Evolutionary conservation across 2,888 invertebrate genomes (phyloP).

Genomic region (Stenurella melanura): DNA sequence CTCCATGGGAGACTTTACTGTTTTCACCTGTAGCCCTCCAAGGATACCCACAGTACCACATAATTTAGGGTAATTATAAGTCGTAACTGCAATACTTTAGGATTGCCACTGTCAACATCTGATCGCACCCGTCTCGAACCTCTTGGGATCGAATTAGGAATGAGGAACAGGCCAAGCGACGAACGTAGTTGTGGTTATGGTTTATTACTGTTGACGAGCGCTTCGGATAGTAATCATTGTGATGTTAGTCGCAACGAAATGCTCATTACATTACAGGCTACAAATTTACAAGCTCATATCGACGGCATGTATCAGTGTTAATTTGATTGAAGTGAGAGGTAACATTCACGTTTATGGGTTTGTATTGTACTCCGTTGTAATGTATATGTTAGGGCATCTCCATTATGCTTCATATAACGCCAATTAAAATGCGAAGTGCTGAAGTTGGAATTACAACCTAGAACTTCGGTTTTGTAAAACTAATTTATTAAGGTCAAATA

Average conservation of each 20-base stretch:
- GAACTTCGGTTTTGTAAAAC: not conserved
- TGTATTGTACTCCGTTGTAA: constrained; percentile 10
- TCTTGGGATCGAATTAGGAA: constrained; percentile 14
- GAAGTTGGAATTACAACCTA: not conserved
- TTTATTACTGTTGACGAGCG: constrained; percentile 43
- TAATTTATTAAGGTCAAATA: not conserved
- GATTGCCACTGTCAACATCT: constrained; percentile 9
- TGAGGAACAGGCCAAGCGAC: constrained; percentile 7
- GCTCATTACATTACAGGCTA: constrained; percentile 41
- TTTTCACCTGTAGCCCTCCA: not conserved
- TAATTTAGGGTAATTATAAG: not conserved
- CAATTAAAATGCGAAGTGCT: constrained; percentile 9
- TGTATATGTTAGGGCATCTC: not conserved
- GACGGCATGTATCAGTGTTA: constrained; percentile 49
- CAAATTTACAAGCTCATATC: constrained; percentile 52
- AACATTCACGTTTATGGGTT: constrained; percentile 22
- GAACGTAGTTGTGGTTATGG: constrained; percentile 42
- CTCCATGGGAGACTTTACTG: too few species aligned
- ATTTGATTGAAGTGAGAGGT: constrained; percentile 41
- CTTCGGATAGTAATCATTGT: constrained; percentile 43
- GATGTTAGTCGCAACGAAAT: constrained; percentile 35
- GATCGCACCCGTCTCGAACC: constrained; percentile 11
- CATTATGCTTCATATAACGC: constrained; percentile 8
- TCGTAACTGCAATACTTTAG: not conserved
- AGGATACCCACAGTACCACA: not conserved